Base-by-base conservation (phyloP, 1,140 invertebrate genomes). In the Conus betulinus region DNA sequence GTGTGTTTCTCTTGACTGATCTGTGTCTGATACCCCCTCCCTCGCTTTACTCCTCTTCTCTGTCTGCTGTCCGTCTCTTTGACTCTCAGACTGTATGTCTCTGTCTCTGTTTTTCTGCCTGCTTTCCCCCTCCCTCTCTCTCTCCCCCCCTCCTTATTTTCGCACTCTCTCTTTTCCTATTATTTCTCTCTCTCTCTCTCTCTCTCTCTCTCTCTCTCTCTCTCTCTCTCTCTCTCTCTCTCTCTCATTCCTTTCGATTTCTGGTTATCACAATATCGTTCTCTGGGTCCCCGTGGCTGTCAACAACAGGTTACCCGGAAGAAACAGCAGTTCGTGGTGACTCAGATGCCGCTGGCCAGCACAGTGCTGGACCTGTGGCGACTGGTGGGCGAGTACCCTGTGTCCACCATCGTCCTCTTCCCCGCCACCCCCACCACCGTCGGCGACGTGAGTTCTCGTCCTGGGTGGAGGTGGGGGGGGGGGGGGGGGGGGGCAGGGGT, bases 351-450 rank as follows among this genome's bases (percentile, higher is more conserved):
- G 0, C 74, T 87, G 85, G 85, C 85, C 3, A 79, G 23, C 6
- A 87, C 85, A 5, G 85, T 87, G 20, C 27, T 87, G 71, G 85
- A 87, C 71, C 53, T 87, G 52, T 87, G 85, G 74, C 17, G 67
- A 11, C 20, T 87, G 67, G 85, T 87, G 11, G 71, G 53, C 5
- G 85, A 87, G 53, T 79, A 57, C 71, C 71, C 85, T 23, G 53
- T 87, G 13, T 87, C 85, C 53, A 57, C 51, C 71, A 10, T 87
- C n/a, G 85, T 87, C 67, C 11, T 55, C 74, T 87, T 87, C 53
- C 74, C 85, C 53, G 11, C 82, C 57, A 57, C 11, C 10, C 82
- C 82, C 20, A 60, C 57, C 53, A 60, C 82, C 7, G 82, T 84
- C 20, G 82, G 82, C 53, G 82, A 84, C 17, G 82, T 84, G 55